Evolutionary conservation across 1,140 invertebrate species (phyloP).

Genomic region (Branchinecta lindahli): DNA sequence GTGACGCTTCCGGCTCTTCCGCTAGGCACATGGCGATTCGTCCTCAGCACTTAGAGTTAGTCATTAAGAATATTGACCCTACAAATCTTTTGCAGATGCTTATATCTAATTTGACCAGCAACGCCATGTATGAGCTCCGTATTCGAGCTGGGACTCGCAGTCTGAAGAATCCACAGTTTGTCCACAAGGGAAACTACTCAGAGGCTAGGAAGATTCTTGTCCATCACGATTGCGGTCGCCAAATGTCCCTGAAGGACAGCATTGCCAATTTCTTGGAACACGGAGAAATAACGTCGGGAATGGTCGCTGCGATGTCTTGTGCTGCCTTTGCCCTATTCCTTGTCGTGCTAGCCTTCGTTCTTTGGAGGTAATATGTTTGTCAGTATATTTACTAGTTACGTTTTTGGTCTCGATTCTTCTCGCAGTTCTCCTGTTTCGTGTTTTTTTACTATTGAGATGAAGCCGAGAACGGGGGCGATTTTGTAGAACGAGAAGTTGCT

Average conservation of each 20-base stretch:
- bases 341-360: constrained; percentile 48
- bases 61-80: too few species aligned
- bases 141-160: constrained; percentile 52
- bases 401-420: too few species aligned
- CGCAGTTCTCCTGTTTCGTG: too few species aligned
- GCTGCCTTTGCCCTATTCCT: constrained; percentile 52
- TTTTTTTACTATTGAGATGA: too few species aligned
- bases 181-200: constrained; percentile 49
- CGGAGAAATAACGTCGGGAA: constrained; percentile 48
- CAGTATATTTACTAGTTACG: too few species aligned
- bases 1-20: too few species aligned
- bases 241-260: constrained; percentile 38
- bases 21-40: too few species aligned
- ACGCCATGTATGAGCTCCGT: constrained; percentile 55
- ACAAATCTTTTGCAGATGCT: constrained; percentile 39
- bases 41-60: too few species aligned
- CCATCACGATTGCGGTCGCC: constrained; percentile 41
- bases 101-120: constrained; percentile 53
- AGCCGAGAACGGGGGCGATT: not conserved
- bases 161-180: constrained; percentile 42
- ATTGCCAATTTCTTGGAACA: constrained; percentile 32
- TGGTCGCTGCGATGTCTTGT: constrained; percentile 55
- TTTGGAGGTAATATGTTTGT: constrained; percentile 43
- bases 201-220: constrained; percentile 44
- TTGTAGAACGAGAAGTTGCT: not conserved